A percentile compares a stretch with the other conserved stretches of the same genome.
Conservation (phyloP, 2,888 invertebrate species). For the Tipula helvola region DNA sequence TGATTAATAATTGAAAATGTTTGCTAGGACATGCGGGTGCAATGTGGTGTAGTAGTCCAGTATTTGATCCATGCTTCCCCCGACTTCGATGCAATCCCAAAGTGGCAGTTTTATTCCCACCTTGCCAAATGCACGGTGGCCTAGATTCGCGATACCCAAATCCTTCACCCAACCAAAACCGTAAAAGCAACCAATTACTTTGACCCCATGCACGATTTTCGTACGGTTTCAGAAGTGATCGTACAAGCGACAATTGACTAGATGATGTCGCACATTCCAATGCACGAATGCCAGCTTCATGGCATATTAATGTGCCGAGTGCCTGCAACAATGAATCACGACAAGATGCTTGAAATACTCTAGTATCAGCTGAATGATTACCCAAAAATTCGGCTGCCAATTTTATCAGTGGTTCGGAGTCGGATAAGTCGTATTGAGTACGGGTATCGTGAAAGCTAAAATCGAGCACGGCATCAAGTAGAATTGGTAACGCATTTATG, state of each 20-base stretch:
- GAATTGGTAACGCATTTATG: constrained; percentile 40
- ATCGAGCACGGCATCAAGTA: constrained; percentile 33
- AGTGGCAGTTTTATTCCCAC: constrained; percentile 29
- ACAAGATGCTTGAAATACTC: constrained; percentile 61
- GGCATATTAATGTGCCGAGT: constrained; percentile 64
- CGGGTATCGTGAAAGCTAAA: constrained; percentile 32
- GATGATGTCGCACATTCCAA: constrained; percentile 55
- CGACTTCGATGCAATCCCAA: constrained; percentile 31
- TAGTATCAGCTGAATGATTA: constrained; percentile 58
- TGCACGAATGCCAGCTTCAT: constrained; percentile 54
- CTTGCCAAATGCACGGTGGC: constrained; percentile 42
- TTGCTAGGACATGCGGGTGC: constrained; percentile 34
- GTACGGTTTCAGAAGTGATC: constrained; percentile 60
- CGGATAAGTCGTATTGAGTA: constrained; percentile 31
- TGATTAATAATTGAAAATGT: constrained; percentile 44
- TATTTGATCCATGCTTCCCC: constrained; percentile 33
- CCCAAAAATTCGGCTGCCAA: constrained; percentile 61
- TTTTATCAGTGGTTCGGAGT: constrained; percentile 46
- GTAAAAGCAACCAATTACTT: constrained; percentile 70
- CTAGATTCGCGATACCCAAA: constrained; percentile 59
- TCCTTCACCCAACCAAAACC: constrained; percentile 76
- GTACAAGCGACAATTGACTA: constrained; percentile 50
- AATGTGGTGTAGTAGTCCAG: constrained; percentile 32
- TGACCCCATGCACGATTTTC: constrained; percentile 75
- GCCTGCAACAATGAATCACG: constrained; percentile 66